Percentiles rank a stretch among this genome's conserved stretches.
Evolutionary conservation across 2,113 vertebrate genomes (phyloP).

Genomic region (Indicator maculatus): DNA sequence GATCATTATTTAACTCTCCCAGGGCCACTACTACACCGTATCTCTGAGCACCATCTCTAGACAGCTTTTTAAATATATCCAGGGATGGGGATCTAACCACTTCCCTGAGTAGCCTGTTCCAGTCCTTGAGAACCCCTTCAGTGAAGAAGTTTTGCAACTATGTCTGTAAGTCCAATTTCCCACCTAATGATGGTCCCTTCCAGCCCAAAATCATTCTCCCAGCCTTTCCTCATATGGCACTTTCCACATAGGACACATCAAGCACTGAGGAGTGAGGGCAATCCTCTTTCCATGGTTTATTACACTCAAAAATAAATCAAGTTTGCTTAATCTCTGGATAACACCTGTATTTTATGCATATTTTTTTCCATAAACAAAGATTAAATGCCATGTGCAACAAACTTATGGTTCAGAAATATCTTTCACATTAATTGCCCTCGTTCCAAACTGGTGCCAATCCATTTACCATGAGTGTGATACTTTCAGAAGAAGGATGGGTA

Average conservation of each 20-base stretch:
- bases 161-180: not conserved
- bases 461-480: slow-evolving; percentile 14
- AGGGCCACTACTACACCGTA: no score
- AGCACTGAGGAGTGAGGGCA: not conserved
- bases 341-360: not conserved
- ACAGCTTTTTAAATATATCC: no score
- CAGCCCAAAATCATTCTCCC: no score
- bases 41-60: no score
- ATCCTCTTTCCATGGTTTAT: not conserved
- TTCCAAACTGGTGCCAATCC: not conserved
- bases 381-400: not conserved
- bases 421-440: slow-evolving; percentile 18
- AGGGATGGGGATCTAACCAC: no score
- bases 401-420: slow-evolving; percentile 27
- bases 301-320: slow-evolving; percentile 3
- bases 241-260: not conserved
- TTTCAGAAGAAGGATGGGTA: not conserved
- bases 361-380: not conserved
- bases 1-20: no score
- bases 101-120: no score
- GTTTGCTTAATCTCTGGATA: not conserved
- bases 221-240: no score
- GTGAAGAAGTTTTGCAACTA: not conserved
- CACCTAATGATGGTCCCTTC: no score
- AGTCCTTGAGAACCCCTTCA: no score